Base-by-base conservation (phyloP, 2,797 vertebrate genomes). In the Takifugu rubripes region DNA sequence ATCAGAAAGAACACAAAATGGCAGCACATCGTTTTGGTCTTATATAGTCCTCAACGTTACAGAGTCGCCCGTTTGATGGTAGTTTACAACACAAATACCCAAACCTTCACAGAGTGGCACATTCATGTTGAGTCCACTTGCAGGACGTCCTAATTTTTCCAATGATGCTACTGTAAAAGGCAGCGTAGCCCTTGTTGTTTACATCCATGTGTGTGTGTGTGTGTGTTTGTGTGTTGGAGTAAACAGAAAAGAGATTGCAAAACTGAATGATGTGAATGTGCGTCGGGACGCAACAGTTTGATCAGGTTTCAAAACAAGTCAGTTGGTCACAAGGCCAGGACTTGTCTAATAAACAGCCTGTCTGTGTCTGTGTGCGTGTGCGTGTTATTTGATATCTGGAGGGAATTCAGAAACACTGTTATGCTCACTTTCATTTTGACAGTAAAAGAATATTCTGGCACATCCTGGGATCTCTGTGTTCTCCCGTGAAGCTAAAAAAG, bases 221-320 rank as follows among this genome's bases (percentile, higher is more conserved):
- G n/a, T 49, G 16, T 31, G 50, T 27, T 2, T 45, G 15, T 43
- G 42, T 10, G 25, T 24, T 43, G 65, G 40, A 62, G 78, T 83
- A 82, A 83, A 87, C 82, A 84, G 56, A 61, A 33, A 33, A 33
- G 7, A 15, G 49, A 74, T 87, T 87, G 79, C 79, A 79, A 76
- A 75, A 88, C 67, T 17, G 14, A 27, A 17, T 10, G 25, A 40
- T 33, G 51, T 44, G 47, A 69, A 61, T 77, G 64, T 69, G 67
- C 74, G 59, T 72, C 68, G 74, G 67, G 33, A 59, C 8, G 36
- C 51, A 42, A 40, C 3, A 17, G 24, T 21, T 46, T 16, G 11
- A 51, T 88, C 77, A 57, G 15, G 69, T 88, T 87, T 84, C 86
- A 86, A 85, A 87, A 87, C 84, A 85, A 78, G 70, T 26, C 46